These are phyloP conservation scores for Papilio helenus DNA, from an alignment of 1,140 invertebrate species.

Conservation along the genomic window DNA sequence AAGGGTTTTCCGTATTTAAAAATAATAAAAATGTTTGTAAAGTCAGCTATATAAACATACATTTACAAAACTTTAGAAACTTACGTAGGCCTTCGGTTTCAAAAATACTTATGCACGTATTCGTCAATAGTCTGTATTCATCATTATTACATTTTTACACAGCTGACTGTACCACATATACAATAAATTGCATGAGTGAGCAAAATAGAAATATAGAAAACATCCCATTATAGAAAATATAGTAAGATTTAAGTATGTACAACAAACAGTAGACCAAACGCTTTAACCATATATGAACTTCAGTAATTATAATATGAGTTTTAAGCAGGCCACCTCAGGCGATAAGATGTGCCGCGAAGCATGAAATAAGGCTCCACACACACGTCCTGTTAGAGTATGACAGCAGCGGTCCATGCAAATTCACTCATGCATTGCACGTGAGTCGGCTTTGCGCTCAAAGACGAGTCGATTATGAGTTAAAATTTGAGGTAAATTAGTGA, in stretches of 20 bases:
- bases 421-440: constrained; percentile 67
- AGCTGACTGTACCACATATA: too few species aligned
- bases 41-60: too few species aligned
- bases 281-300: constrained; percentile 69
- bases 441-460: constrained; percentile 52
- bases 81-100: too few species aligned
- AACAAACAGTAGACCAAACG: constrained; percentile 52
- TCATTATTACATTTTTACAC: too few species aligned
- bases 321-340: constrained; percentile 64
- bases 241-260: neutral
- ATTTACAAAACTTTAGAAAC: too few species aligned
- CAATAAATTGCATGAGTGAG: neutral
- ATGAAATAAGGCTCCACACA: constrained; percentile 76
- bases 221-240: neutral
- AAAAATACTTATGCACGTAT: too few species aligned
- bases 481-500: constrained; percentile 27
- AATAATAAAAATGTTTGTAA: neutral
- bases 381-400: constrained; percentile 51
- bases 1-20: neutral
- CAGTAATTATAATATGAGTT: constrained; percentile 77
- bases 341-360: constrained; percentile 76
- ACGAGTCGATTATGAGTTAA: constrained; percentile 34
- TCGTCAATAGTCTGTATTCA: too few species aligned
- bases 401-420: constrained; percentile 63
- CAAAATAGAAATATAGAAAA: neutral